A percentile compares a stretch with the other conserved stretches of the same genome.
Conservation (phyloP, 64 coral and sea anemone genomes). For the Actinia equina region DNA sequence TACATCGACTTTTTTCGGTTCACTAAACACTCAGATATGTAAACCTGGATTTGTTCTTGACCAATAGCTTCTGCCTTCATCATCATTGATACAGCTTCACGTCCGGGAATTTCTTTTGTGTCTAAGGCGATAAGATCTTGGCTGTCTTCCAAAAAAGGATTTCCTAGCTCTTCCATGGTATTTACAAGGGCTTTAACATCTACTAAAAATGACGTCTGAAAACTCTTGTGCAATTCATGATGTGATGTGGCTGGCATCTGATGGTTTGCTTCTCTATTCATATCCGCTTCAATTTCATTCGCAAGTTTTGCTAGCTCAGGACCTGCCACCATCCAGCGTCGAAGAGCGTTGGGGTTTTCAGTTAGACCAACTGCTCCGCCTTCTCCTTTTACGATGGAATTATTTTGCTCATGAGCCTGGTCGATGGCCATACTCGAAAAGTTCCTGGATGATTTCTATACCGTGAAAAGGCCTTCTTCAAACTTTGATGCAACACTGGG, state of each 20-base stretch:
- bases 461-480: conserved; percentile 19
- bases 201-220: conserved; percentile 17
- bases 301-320: conserved; percentile 51
- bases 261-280: conserved; percentile 9
- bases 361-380: conserved; percentile 57
- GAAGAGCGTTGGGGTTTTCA: conserved; percentile 50
- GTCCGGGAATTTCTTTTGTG: conserved; percentile 23
- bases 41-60: not conserved
- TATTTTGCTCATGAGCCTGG: conserved; percentile 61
- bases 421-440: conserved; percentile 56
- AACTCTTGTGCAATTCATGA: conserved; percentile 28
- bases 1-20: not conserved
- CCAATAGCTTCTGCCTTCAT: not conserved
- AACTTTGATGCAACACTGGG: conserved; percentile 6
- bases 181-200: conserved; percentile 30
- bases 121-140: conserved; percentile 24
- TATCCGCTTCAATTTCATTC: conserved; percentile 20
- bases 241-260: not conserved
- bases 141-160: conserved; percentile 25
- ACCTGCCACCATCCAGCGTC: conserved; percentile 49
- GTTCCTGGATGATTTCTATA: not conserved
- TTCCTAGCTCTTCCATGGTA: conserved; percentile 33
- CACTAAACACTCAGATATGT: conserved; percentile 6
- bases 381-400: conserved; percentile 51
- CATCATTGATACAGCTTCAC: conserved; percentile 8